Evolutionary conservation across 2,113 vertebrate species (phyloP).

Genomic region (Pipa parva): DNA sequence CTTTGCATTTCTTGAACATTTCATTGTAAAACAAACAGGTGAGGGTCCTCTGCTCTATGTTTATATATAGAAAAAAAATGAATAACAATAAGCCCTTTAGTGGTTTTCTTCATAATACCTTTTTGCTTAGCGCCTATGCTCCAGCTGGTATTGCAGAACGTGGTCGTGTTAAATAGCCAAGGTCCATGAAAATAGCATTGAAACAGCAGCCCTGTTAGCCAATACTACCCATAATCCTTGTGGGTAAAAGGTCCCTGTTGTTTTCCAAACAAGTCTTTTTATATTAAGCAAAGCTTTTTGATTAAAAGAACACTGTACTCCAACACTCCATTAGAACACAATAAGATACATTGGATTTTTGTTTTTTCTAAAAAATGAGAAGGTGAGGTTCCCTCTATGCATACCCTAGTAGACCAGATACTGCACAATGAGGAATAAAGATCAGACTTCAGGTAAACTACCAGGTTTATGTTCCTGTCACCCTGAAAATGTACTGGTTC

Average conservation of each 20-base stretch:
- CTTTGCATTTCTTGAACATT: not conserved
- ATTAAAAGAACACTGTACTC: not conserved
- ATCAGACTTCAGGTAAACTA: too few relatives aligned
- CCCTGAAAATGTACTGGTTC: too few relatives aligned
- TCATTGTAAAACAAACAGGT: not conserved
- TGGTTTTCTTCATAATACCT: not conserved
- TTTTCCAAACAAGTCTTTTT: constrained; percentile 14
- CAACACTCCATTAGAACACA: too few relatives aligned
- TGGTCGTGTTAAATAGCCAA: not conserved
- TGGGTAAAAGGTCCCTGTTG: not conserved
- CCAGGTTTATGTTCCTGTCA: too few relatives aligned
- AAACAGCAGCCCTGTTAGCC: not conserved
- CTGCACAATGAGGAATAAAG: too few relatives aligned
- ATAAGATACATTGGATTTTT: too few relatives aligned
- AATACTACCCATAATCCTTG: not conserved
- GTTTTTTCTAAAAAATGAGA: too few relatives aligned
- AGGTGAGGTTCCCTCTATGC: too few relatives aligned
- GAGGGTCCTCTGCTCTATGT: not conserved
- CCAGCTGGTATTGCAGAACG: constrained; percentile 3
- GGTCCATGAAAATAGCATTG: not conserved
- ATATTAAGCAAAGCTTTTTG: constrained; percentile 29
- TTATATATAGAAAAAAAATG: not conserved
- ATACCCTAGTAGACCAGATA: too few relatives aligned
- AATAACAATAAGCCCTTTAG: constrained; percentile 19
- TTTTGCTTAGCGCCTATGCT: constrained; percentile 2